A percentile compares a stretch with the other conserved stretches of the same genome.
These are phyloP conservation scores for Tarsius wallacei DNA, from an alignment of 2,797 vertebrate species.

Conservation along the genomic window DNA sequence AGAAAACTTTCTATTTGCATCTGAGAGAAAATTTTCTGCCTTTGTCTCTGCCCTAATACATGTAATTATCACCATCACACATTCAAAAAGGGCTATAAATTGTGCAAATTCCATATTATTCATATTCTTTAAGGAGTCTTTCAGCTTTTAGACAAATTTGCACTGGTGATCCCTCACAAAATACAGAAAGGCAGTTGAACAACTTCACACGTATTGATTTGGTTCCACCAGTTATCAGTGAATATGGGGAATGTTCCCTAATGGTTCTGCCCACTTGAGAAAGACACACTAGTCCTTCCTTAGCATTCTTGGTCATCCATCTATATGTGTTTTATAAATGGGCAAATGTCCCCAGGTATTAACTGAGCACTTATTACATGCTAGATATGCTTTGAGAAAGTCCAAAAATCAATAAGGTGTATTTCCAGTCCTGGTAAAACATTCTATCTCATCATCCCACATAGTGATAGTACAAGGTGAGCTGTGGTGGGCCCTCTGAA, in stretches of 20 bases:
- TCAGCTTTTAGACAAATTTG: background rate
- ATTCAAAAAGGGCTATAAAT: fast-evolving
- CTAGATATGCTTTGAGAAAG: background rate
- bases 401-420: fast-evolving
- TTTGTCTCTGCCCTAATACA: fast-evolving
- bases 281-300: too few relatives aligned
- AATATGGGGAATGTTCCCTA: background rate
- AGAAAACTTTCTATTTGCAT: background rate
- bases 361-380: background rate
- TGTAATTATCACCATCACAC: fast-evolving
- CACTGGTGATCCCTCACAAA: background rate
- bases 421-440: background rate
- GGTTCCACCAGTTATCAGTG: background rate
- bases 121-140: background rate
- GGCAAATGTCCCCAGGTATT: fast-evolving
- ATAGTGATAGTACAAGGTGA: fast-evolving
- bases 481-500: background rate
- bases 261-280: background rate
- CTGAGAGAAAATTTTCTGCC: fast-evolving
- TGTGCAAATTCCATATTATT: fast-evolving
- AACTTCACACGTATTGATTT: fast-evolving
- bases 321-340: fast-evolving
- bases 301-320: fast-evolving
- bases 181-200: background rate
- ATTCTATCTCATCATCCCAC: fast-evolving